Evolutionary conservation across 1,140 invertebrate genomes (phyloP).

Genomic region (Drosophila equinoxialis): DNA sequence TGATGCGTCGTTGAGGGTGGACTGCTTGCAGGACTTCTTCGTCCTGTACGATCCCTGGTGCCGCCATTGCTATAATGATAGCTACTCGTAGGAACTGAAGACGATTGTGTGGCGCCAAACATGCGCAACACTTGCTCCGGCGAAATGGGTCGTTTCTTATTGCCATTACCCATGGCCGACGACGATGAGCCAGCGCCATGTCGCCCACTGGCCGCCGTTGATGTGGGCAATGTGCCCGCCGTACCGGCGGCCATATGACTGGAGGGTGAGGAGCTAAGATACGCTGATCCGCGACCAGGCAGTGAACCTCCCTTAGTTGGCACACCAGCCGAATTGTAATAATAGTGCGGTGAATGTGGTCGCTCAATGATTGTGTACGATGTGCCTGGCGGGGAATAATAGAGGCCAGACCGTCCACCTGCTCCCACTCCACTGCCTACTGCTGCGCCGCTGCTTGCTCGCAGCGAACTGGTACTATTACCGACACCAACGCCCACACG

Average conservation of each 20-base stretch:
- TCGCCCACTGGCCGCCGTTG: constrained; percentile 69
- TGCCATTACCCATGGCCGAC: constrained; percentile 75
- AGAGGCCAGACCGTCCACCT: constrained; percentile 85
- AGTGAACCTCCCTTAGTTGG: constrained; percentile 82
- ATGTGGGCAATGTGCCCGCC: constrained; percentile 79
- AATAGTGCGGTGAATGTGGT: constrained; percentile 88
- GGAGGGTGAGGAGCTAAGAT: constrained; percentile 85
- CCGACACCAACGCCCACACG: constrained; percentile 74
- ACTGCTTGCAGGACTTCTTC: constrained; percentile 89
- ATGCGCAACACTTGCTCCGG: constrained; percentile 90
- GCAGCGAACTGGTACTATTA: constrained; percentile 81
- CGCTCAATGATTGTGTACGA: constrained; percentile 93
- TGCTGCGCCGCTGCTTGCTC: constrained; percentile 71
- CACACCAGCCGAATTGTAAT: constrained; percentile 82
- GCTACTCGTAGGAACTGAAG: constrained; percentile 83
- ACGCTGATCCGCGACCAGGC: constrained; percentile 85
- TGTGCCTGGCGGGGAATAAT: constrained; percentile 89
- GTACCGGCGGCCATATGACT: constrained; percentile 83
- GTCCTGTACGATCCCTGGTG: constrained; percentile 78
- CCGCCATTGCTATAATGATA: constrained; percentile 83
- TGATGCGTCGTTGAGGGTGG: constrained; percentile 88
- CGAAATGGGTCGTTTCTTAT: constrained; percentile 88
- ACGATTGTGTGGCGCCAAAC: constrained; percentile 84
- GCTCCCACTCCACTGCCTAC: constrained; percentile 53
- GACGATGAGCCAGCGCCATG: constrained; percentile 44